Base-by-base conservation (phyloP, 1,140 invertebrate species). In the Yoshiicerus persimilis region DNA sequence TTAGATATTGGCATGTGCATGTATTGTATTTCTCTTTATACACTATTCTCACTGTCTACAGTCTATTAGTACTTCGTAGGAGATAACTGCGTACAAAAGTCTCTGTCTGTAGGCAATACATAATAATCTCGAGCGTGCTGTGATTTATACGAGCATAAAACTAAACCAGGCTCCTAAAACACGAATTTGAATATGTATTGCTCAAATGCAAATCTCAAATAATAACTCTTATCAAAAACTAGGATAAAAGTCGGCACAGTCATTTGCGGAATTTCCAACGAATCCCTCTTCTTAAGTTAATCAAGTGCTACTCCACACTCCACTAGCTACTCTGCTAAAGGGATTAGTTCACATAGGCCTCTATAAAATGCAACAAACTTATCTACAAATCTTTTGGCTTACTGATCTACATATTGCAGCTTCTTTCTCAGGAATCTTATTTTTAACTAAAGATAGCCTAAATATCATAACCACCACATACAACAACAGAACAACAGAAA, bases 141-240 rank as follows among this genome's bases (percentile, higher is more conserved):
- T 66, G 23, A 77, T 77, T 30, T 38, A 30, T 20, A 80, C n/a
- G 32, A 32, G 23, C 27, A 80, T 23, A 23, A 80, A 70, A 70
- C 25, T 70, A 70, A 30, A 27, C 30, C 11, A 30, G 66, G 3
- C 66, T 70, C 30, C 27, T 70, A 16, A n/a, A 56, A 56, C 47
- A 56, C 3, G 47, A 56, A 56, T 56, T 56, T 56, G 47, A 56
- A 30, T 80, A 34, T 36, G 34, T n/a, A 38, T 16, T 80, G 34
- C 32, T 36, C 16, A 80, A 34, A 80, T 38, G 75, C 75, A 80
- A 80, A 80, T 80, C 32, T 34, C n/a, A 80, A 80, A 80, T 80
- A 80, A 80, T 80, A 80, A 80, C 75, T 80, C 75, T 80, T 80
- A 80, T 80, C 75, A 36, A 34, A 80, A 80, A 80, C 75, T 38